Evolutionary conservation across 2,888 invertebrate genomes (phyloP).

Genomic region (Callyntrura guangdongensis): DNA sequence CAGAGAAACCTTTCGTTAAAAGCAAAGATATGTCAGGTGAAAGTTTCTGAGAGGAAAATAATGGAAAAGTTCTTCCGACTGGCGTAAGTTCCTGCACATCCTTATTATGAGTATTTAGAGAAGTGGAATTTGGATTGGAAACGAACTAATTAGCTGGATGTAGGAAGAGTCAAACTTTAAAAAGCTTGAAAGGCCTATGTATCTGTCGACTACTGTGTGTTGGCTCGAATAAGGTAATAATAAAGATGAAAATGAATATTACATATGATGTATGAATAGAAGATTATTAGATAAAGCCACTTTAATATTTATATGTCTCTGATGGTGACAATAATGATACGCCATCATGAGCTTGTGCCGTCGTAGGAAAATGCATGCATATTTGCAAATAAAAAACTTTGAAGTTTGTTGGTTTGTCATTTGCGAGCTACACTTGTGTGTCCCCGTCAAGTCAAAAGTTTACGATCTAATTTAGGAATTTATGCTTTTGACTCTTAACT

Average conservation of each 20-base stretch:
- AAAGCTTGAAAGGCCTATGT: background rate
- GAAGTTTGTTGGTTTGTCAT: too few relatives aligned
- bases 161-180: background rate
- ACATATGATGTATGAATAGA: background rate
- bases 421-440: too few relatives aligned
- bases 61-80: slow-evolving; percentile 21
- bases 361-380: background rate
- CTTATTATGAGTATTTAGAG: background rate
- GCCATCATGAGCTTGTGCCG: background rate
- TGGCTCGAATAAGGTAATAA: background rate
- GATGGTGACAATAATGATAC: background rate
- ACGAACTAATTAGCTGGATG: slow-evolving; percentile 23
- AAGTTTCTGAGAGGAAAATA: background rate
- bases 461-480: too few relatives aligned
- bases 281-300: background rate
- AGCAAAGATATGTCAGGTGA: slow-evolving; percentile 35
- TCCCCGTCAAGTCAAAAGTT: too few relatives aligned
- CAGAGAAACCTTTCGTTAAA: background rate
- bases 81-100: background rate
- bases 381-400: background rate
- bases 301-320: background rate
- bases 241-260: slow-evolving; percentile 5
- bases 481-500: too few relatives aligned
- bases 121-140: slow-evolving; percentile 8
- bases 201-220: background rate